Base-by-base conservation (phyloP, 2,797 vertebrate species). In the Pseudotriccus pelzelni region DNA sequence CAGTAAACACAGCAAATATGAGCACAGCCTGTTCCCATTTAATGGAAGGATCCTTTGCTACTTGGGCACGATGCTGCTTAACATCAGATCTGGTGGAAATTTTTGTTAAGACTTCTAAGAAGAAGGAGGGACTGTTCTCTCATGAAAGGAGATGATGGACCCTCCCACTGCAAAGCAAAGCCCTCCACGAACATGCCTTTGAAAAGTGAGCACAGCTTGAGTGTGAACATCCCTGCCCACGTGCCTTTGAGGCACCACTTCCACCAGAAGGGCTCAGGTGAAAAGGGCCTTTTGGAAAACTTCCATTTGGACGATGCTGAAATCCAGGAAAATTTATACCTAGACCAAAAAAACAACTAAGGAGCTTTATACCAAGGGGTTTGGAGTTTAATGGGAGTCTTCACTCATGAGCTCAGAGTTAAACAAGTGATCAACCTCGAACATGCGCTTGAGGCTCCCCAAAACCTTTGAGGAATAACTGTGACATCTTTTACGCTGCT, bases 21-120 rank as follows among this genome's bases (percentile, higher is more conserved):
- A 93, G 93, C 20, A 94, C 93, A 94, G 86, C 27, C 60, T 87
- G 85, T 84, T 66, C 79, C 41, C 13, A 66, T 55, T 83, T 80
- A 62, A 79, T 27, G 49, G 62, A 73, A 68, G 56, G 53, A 89
- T 59, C 50, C 59, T 69, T 50, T 85, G 41, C 73, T 62, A 9
- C 39, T 46, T 56, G 76, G 89, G 43, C 4, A 0, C 3, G 64
- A 82, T 10, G 50, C 56, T 59, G 62, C 52, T 84, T 21, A 15
- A 17, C 12, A 74, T 14, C 44, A 80, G 92, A 84, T 30, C n/a
- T n/a, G 44, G 28, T 52, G 28, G 44, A 80, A 88, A 70, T 23
- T 49, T 90, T 34, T 90, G 28, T 56, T 28, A 44, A 41, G n/a
- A 56, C 5, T 63, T 59, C 4, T 18, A 44, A 77, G 30, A 41